These are phyloP conservation scores for Polyommatus iphigenia DNA, from an alignment of 2,888 invertebrate genomes.

Conservation along the genomic window DNA sequence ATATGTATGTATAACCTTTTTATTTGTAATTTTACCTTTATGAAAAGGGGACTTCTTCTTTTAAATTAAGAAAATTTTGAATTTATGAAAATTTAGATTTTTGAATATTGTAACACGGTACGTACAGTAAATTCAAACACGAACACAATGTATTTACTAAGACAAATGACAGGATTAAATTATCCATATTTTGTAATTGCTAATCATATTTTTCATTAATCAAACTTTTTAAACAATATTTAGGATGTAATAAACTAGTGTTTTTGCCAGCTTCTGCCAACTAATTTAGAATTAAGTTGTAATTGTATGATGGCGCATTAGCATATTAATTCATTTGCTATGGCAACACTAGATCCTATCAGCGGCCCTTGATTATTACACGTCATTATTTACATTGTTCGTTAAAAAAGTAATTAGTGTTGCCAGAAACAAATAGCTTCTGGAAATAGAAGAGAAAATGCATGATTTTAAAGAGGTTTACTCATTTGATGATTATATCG, in stretches of 20 bases:
- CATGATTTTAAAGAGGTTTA: too few relatives aligned
- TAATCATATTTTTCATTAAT: background rate
- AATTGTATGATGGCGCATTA: conserved; percentile 55
- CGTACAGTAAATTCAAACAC: too few relatives aligned
- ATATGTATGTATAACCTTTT: too few relatives aligned
- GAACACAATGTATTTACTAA: too few relatives aligned
- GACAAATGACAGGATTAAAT: too few relatives aligned
- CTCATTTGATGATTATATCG: too few relatives aligned
- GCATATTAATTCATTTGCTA: conserved; percentile 62
- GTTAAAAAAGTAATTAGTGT: conserved; percentile 19
- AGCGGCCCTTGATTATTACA: conserved; percentile 60
- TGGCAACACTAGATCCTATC: conserved; percentile 59
- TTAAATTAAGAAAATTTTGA: too few relatives aligned
- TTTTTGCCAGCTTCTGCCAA: background rate
- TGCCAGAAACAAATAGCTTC: background rate
- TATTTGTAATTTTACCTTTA: too few relatives aligned
- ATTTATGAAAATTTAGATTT: too few relatives aligned
- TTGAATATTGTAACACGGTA: too few relatives aligned
- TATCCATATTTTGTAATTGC: background rate
- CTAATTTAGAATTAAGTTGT: conserved; percentile 42
- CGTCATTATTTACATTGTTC: conserved; percentile 50
- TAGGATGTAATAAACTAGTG: background rate
- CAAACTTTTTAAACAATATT: background rate
- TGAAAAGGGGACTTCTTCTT: too few relatives aligned
- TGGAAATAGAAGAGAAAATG: background rate